Conservation (phyloP, 1,140 invertebrate species). For the Drosophila gunungcola region DNA sequence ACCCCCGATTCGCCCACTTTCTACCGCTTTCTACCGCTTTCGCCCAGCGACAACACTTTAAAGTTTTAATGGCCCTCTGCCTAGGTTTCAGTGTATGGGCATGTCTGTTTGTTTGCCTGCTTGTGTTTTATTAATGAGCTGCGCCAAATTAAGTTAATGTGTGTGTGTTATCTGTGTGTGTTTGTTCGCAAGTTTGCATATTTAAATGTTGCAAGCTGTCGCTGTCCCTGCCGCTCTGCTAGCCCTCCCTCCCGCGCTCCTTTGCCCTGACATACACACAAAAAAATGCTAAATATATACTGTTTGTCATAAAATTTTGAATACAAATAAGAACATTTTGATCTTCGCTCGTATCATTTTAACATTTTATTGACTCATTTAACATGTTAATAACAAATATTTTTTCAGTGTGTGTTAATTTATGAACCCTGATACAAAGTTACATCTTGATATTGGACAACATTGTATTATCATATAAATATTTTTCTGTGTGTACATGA, state of each 20-base stretch:
- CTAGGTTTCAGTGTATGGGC: conserved; percentile 21
- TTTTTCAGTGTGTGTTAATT: too few relatives aligned
- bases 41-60: conserved; percentile 45
- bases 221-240: background rate
- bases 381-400: too few relatives aligned
- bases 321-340: too few relatives aligned
- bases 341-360: too few relatives aligned
- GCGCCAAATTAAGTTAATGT: conserved; percentile 78
- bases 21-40: background rate
- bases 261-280: background rate
- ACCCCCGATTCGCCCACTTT: background rate
- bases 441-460: too few relatives aligned
- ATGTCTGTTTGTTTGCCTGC: conserved; percentile 14
- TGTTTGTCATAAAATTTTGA: too few relatives aligned
- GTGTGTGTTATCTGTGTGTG: conserved; percentile 45
- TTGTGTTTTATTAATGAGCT: conserved; percentile 79
- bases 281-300: background rate
- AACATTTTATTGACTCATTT: too few relatives aligned
- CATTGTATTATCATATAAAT: too few relatives aligned
- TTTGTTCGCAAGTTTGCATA: conserved; percentile 16
- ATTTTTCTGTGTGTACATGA: too few relatives aligned
- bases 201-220: conserved; percentile 42
- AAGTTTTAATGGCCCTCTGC: conserved; percentile 60
- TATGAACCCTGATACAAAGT: too few relatives aligned
- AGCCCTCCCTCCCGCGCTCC: background rate